Percentiles rank a stretch among this genome's conserved stretches.
Conservation (phyloP, 2,888 invertebrate species). For the Lamproptera curius region DNA sequence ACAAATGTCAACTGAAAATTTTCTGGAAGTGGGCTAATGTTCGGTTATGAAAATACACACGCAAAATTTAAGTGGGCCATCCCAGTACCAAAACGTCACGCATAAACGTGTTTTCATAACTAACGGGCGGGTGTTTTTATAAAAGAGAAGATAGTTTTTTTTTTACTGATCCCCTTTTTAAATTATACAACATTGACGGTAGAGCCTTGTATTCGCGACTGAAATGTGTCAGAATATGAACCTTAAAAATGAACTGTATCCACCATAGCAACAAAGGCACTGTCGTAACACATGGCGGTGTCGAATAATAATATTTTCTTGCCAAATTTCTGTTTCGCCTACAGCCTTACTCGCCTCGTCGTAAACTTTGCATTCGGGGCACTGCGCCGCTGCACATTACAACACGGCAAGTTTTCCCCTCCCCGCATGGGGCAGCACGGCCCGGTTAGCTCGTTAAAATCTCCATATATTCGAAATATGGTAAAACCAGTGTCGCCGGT, state of each 20-base stretch:
- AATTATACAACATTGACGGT: constrained; percentile 1
- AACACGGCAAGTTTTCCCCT: too few relatives aligned
- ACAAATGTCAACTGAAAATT: constrained; percentile 8
- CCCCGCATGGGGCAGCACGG: not conserved
- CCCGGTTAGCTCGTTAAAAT: constrained; percentile 2
- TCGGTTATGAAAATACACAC: constrained; percentile 26
- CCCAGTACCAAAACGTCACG: constrained; percentile 19
- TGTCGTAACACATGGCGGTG: not conserved
- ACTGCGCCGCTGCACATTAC: not conserved
- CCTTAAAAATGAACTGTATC: too few relatives aligned
- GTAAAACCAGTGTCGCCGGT: constrained; percentile 11
- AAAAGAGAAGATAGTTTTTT: constrained; percentile 15
- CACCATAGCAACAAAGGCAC: not conserved
- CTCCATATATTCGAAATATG: not conserved
- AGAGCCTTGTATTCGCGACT: too few relatives aligned
- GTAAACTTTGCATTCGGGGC: not conserved
- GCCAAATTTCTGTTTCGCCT: not conserved
- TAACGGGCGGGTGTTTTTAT: constrained; percentile 14
- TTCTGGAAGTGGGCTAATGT: constrained; percentile 23
- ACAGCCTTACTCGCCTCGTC: not conserved
- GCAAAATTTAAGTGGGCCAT: constrained; percentile 25
- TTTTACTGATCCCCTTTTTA: not conserved
- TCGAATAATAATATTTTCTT: not conserved
- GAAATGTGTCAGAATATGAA: too few relatives aligned
- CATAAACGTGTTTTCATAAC: constrained; percentile 17